Conservation (phyloP, 53 echinoderm and acorn worm species). For the Holothuria leucospilota region DNA sequence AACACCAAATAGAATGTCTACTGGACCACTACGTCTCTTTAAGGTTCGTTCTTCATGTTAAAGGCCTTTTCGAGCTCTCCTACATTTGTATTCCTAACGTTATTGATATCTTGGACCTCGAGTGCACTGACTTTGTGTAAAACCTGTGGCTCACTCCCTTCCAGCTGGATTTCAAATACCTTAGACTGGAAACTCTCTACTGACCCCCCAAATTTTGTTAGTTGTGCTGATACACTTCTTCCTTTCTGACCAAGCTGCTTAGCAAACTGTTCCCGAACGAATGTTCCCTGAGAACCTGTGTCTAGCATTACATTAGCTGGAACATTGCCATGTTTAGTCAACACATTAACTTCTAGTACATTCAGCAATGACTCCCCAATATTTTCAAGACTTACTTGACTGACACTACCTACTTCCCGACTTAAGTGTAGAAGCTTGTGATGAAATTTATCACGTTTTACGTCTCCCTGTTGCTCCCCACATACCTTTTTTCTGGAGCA, state of each 20-base stretch:
- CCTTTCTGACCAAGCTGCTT: constrained; percentile 19
- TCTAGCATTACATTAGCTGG: constrained; percentile 53
- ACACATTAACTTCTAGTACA: constrained; percentile 38
- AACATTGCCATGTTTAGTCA: constrained; percentile 1
- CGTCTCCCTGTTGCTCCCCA: constrained; percentile 21
- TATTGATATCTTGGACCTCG: constrained; percentile 17
- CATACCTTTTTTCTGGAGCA: constrained; percentile 42
- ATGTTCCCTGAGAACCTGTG: constrained; percentile 60
- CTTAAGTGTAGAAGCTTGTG: constrained; percentile 28
- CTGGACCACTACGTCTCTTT: constrained; percentile 41
- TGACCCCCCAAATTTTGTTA: constrained; percentile 32
- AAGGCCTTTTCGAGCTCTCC: background rate
- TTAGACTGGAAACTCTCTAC: constrained; percentile 26
- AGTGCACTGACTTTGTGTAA: constrained; percentile 1
- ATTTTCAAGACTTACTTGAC: too few relatives aligned
- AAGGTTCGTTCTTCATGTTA: background rate
- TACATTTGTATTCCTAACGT: background rate
- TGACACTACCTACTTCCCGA: too few relatives aligned
- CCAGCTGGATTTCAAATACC: constrained; percentile 33
- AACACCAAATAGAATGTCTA: constrained; percentile 33
- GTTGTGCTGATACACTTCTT: background rate
- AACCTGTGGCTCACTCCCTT: constrained; percentile 6
- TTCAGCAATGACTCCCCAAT: constrained; percentile 11
- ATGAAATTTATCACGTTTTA: constrained; percentile 13
- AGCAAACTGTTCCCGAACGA: constrained; percentile 31